These are phyloP conservation scores for Sphaerophoria rueppellii DNA, from an alignment of 2,888 invertebrate species.

Conservation along the genomic window DNA sequence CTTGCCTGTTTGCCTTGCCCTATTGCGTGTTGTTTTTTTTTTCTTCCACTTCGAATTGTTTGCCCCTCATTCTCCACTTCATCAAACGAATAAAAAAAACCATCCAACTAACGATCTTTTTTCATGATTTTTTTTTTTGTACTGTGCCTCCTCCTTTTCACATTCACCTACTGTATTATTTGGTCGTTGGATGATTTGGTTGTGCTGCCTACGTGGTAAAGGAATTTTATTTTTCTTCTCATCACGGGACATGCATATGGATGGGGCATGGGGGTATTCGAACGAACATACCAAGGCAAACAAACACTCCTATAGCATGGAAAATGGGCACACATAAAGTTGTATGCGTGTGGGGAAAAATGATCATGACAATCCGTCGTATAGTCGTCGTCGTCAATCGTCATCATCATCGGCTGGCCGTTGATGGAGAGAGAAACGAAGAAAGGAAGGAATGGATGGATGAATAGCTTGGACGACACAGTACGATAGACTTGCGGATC, in stretches of 20 bases:
- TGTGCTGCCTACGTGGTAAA: slow-evolving; percentile 70
- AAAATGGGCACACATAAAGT: slow-evolving; percentile 57
- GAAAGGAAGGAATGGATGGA: slow-evolving; percentile 42
- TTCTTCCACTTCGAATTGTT: slow-evolving; percentile 59
- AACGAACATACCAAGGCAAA: slow-evolving; percentile 25
- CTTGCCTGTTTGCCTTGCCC: slow-evolving; percentile 81
- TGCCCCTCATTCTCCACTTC: slow-evolving; percentile 46
- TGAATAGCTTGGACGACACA: slow-evolving; percentile 67
- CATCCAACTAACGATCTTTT: slow-evolving; percentile 50
- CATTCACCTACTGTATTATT: slow-evolving; percentile 71
- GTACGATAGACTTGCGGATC: slow-evolving; percentile 3
- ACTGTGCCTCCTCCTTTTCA: slow-evolving; percentile 65
- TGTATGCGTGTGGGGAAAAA: slow-evolving; percentile 37
- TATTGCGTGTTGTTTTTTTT: slow-evolving; percentile 80
- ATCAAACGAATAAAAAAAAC: neutral
- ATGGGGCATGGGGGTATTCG: slow-evolving; percentile 67
- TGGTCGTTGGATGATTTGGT: slow-evolving; percentile 41
- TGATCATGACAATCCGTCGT: slow-evolving; percentile 52
- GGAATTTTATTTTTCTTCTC: slow-evolving; percentile 73
- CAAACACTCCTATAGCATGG: slow-evolving; percentile 39
- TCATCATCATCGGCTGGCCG: neutral
- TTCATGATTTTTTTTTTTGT: slow-evolving; percentile 40
- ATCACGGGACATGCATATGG: slow-evolving; percentile 72
- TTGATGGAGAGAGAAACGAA: slow-evolving; percentile 47
- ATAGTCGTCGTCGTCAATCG: too few species aligned